phyloP scores from a whole-genome alignment of 2,888 invertebrate species.

The Lissonota sp. region DNA sequence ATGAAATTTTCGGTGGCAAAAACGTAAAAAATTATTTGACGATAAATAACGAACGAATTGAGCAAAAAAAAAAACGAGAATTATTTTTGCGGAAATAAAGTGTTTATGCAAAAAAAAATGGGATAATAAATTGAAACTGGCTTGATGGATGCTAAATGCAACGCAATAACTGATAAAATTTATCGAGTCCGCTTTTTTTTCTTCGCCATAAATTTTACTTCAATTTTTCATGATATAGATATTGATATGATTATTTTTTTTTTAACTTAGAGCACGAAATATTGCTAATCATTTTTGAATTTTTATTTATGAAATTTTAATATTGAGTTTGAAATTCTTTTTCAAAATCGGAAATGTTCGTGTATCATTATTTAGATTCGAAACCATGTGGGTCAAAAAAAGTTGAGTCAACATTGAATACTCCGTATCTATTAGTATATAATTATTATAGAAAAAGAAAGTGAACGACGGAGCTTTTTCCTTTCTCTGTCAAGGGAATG shows the following conservation, averaged over 20 bases:
- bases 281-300: too few species aligned
- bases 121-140: background rate
- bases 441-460: conserved; percentile 39
- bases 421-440: background rate
- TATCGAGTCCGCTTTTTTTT: background rate
- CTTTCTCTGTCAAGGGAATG: conserved; percentile 60
- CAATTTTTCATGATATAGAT: too few species aligned
- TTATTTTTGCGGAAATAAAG: background rate
- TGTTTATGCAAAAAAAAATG: background rate
- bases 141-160: too few species aligned
- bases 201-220: background rate
- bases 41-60: background rate
- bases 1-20: conserved; percentile 37
- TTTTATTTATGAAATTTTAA: too few species aligned
- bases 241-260: too few species aligned
- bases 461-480: conserved; percentile 50
- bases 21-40: background rate
- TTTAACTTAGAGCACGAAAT: too few species aligned
- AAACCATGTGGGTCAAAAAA: too few species aligned
- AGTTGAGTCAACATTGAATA: too few species aligned
- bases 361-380: too few species aligned
- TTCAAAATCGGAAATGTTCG: too few species aligned
- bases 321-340: too few species aligned
- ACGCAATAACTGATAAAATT: background rate
- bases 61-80: background rate